Base-by-base conservation (phyloP, 1,140 invertebrate genomes). In the Sogatella furcifera region DNA sequence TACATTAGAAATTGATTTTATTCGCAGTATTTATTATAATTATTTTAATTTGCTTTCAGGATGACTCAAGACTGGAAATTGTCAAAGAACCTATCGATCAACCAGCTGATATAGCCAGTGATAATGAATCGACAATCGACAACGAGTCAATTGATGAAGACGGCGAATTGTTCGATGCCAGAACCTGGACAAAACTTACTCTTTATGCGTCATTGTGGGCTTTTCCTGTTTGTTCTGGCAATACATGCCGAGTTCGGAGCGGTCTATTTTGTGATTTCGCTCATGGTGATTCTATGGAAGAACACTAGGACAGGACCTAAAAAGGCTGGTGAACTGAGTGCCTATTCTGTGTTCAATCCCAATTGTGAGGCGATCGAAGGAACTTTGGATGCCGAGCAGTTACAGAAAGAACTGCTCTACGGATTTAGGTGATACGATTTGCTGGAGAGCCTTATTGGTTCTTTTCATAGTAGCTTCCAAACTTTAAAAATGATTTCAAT, bases 281-380 rank as follows among this genome's bases (percentile, higher is more conserved):
- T 81, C 0, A 77, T 98, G 52, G 69, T 89, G 65, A 81, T 89
- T 19, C 90, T 98, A 52, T 97, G 83, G 70, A 75, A 83, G 0
- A 97, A 94, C 71, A 94, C 92, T 38, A 74, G 90, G 52, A 87
- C 86, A 4, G 75, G 79, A 9, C 80, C 81, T 17, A 89, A 80
- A 70, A 82, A 78, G 58, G 73, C 71, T 46, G 84, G 84, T 38
- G 90, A 95, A 80, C 72, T 89, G 0, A 97, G 92, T 76, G 95
- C 96, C 0, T 99, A 98, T 73, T 98, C 95, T 57, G 95, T 98
- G 0, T 98, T 98, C 71, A 98, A 99, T 81, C 85, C 88, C 63
- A 85, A 95, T 68, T 98, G 90, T 77, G 81, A 92, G 71, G 82
- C 89, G 55, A 89, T 98, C 62, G 86, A 95, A 66, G 96, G 96